phyloP scores from a whole-genome alignment of 2,888 invertebrate species.

The Drosophila subquinaria region DNA sequence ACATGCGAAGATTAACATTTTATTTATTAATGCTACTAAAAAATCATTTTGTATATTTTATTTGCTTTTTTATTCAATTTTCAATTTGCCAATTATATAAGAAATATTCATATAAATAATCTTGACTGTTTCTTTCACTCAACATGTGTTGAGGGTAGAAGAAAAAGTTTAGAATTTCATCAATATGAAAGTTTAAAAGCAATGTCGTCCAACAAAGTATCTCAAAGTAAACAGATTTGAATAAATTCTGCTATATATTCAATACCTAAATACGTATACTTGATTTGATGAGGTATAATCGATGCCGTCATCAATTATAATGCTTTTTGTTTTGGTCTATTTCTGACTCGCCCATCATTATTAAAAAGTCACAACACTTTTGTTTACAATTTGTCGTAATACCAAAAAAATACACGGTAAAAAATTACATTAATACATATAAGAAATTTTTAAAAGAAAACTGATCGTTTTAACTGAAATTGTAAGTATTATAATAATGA shows the following conservation, averaged over 20 bases:
- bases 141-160: neutral
- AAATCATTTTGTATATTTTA: conserved; percentile 7
- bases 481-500: neutral
- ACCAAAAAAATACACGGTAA: neutral
- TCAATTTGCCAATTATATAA: conserved; percentile 5
- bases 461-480: neutral
- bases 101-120: neutral
- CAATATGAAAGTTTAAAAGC: neutral
- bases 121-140: neutral
- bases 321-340: neutral
- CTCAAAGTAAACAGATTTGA: too few species aligned
- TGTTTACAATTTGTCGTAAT: conserved; percentile 26
- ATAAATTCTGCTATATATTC: neutral
- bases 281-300: neutral
- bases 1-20: conserved; percentile 25
- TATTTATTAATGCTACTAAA: conserved; percentile 22
- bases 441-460: neutral
- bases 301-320: conserved; percentile 7
- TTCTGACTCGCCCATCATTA: conserved; percentile 11
- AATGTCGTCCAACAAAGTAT: neutral
- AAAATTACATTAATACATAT: neutral
- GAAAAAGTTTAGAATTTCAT: too few species aligned
- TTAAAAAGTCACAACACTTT: conserved; percentile 2
- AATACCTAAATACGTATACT: neutral
- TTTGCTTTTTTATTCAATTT: neutral